phyloP scores from a whole-genome alignment of 2,888 invertebrate genomes.

The Teleiodes luculella region DNA sequence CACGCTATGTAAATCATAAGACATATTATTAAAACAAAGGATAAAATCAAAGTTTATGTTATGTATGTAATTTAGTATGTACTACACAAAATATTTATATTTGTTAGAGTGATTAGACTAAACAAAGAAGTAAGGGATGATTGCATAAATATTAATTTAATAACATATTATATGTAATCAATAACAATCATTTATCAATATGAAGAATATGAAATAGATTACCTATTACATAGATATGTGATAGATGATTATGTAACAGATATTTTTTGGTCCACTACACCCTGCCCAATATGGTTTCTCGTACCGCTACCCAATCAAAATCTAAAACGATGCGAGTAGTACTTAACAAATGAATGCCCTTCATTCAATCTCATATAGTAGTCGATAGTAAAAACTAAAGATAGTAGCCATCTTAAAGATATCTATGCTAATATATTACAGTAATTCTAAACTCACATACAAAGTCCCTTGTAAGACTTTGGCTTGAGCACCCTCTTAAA shows the following conservation, averaged over 20 bases:
- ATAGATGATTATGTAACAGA: not conserved
- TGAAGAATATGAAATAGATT: not conserved
- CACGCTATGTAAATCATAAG: too few species aligned
- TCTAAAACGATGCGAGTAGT: conserved; percentile 3
- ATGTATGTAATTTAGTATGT: too few species aligned
- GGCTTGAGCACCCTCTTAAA: too few species aligned
- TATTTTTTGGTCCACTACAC: not conserved
- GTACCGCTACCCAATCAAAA: conserved; percentile 6
- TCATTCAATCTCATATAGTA: not conserved
- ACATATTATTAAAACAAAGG: too few species aligned
- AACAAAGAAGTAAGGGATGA: not conserved
- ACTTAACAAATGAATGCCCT: too few species aligned
- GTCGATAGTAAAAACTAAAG: not conserved
- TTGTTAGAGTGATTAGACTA: not conserved
- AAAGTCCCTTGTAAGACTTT: too few species aligned
- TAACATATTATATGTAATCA: not conserved
- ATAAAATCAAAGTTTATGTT: too few species aligned
- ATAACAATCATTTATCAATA: too few species aligned
- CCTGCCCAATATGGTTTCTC: not conserved
- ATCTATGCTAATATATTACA: too few species aligned
- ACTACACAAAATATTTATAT: too few species aligned
- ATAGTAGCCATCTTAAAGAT: not conserved
- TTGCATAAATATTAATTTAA: not conserved
- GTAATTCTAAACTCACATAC: too few species aligned
- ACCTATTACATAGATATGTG: not conserved